Evolutionary conservation across 2,797 vertebrate species (phyloP).

Genomic region (Neosilurus mollespiculum): DNA sequence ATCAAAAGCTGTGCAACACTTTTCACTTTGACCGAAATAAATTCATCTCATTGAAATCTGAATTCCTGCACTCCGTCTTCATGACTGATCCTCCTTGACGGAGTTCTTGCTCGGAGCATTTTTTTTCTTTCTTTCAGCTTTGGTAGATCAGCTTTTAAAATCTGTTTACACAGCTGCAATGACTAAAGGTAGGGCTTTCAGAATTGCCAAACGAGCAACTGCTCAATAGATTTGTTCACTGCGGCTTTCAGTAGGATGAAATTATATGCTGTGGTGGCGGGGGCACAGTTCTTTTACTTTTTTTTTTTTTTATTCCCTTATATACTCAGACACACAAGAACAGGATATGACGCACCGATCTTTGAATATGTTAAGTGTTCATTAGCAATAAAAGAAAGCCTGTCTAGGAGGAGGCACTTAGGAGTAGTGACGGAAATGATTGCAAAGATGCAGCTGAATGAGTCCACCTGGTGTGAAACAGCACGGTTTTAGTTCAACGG

Average conservation of each 20-base stretch:
- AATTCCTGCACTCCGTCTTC: constrained; percentile 1
- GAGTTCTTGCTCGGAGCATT: not conserved
- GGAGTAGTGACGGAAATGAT: constrained; percentile 23
- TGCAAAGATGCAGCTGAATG: constrained; percentile 13
- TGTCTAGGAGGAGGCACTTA: constrained; percentile 35
- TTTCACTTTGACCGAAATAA: constrained; percentile 22
- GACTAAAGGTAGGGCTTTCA: constrained; percentile 36
- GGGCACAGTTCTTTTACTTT: too few species aligned
- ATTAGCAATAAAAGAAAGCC: constrained; percentile 19
- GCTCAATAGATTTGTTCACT: constrained; percentile 23
- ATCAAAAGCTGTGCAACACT: not conserved
- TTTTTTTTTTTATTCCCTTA: not conserved
- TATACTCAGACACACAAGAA: constrained; percentile 18
- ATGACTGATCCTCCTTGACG: constrained; percentile 17
- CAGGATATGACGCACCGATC: constrained; percentile 27
- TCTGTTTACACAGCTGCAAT: constrained; percentile 30
- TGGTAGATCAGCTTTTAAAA: constrained; percentile 22
- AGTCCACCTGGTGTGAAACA: constrained; percentile 36
- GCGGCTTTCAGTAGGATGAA: constrained; percentile 4
- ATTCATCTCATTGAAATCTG: constrained; percentile 18
- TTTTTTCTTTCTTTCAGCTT: constrained; percentile 8
- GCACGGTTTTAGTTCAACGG: not conserved
- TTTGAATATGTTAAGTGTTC: constrained; percentile 31
- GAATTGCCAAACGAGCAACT: not conserved
- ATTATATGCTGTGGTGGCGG: not conserved